A percentile compares a stretch with the other conserved stretches of the same genome.
phyloP scores from a whole-genome alignment of 2,888 invertebrate genomes.

The Lasioglossum morio region DNA sequence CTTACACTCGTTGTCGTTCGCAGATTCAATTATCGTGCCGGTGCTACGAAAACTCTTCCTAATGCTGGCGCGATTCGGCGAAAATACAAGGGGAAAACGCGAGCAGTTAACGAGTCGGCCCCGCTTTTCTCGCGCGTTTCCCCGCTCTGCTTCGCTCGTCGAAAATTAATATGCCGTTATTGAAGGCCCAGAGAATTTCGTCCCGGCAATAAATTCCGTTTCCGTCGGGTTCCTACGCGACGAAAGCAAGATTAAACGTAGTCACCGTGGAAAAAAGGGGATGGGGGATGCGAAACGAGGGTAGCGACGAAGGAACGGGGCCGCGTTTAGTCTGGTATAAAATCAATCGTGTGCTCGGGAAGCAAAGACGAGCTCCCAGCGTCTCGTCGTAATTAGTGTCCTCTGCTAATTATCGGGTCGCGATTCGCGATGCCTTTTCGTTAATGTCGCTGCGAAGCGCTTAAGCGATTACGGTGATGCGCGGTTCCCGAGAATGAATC shows the following conservation, averaged over 20 bases:
- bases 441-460: constrained; percentile 8
- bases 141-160: not conserved
- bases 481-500: not conserved
- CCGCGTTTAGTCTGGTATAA: constrained; percentile 24
- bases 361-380: constrained; percentile 3
- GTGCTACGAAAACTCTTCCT: not conserved
- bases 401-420: constrained; percentile 52
- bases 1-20: not conserved
- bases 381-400: constrained; percentile 50
- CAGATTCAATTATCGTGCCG: not conserved
- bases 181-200: constrained; percentile 32
- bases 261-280: constrained; percentile 23
- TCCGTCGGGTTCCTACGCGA: constrained; percentile 45
- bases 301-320: not conserved
- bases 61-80: not conserved
- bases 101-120: constrained; percentile 23
- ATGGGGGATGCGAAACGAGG: not conserved
- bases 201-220: constrained; percentile 44
- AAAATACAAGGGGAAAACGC: constrained; percentile 13
- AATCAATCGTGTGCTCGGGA: constrained; percentile 49
- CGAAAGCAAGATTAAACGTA: constrained; percentile 56
- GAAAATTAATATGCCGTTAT: constrained; percentile 49
- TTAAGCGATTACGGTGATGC: constrained; percentile 22
- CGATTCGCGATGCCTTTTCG: constrained; percentile 10
- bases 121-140: not conserved